Percentiles rank a stretch among this genome's conserved stretches.
These are phyloP conservation scores for Bibio marci DNA, from an alignment of 2,888 invertebrate genomes.

Conservation along the genomic window DNA sequence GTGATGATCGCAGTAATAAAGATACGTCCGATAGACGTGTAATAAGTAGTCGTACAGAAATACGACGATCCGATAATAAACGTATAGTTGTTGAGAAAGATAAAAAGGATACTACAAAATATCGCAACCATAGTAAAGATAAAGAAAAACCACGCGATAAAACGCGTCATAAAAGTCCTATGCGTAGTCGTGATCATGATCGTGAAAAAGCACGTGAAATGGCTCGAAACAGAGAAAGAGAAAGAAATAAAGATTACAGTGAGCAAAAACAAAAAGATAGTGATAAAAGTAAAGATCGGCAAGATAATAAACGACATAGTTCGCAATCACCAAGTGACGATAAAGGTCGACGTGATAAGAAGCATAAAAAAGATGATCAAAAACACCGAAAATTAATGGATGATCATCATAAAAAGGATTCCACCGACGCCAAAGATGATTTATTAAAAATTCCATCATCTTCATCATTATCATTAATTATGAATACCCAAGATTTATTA, in stretches of 20 bases:
- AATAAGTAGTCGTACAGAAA: conserved; percentile 13
- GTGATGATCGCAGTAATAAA: conserved; percentile 11
- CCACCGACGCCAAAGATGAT: neutral
- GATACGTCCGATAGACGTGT: conserved; percentile 16
- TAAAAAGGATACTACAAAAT: too few relatives aligned
- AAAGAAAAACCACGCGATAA: too few relatives aligned
- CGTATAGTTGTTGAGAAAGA: neutral
- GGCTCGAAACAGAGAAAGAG: conserved; percentile 24
- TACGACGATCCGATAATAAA: conserved; percentile 10
- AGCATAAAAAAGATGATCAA: conserved; percentile 21
- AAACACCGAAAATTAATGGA: neutral
- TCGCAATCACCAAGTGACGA: conserved; percentile 8
- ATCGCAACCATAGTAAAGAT: too few relatives aligned
- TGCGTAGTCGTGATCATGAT: too few relatives aligned
- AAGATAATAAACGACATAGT: conserved; percentile 8
- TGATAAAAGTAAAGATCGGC: conserved; percentile 18
- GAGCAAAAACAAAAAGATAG: conserved; percentile 24
- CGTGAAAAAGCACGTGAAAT: conserved; percentile 12
- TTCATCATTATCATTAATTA: conserved; percentile 16
- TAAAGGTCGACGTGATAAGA: conserved; percentile 21
- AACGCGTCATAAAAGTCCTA: too few relatives aligned
- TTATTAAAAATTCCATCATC: too few relatives aligned
- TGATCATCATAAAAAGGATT: too few relatives aligned
- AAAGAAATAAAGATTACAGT: conserved; percentile 17
- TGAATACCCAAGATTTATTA: conserved; percentile 7